Conservation (phyloP, 2,888 invertebrate species). For the Linyphia triangularis region DNA sequence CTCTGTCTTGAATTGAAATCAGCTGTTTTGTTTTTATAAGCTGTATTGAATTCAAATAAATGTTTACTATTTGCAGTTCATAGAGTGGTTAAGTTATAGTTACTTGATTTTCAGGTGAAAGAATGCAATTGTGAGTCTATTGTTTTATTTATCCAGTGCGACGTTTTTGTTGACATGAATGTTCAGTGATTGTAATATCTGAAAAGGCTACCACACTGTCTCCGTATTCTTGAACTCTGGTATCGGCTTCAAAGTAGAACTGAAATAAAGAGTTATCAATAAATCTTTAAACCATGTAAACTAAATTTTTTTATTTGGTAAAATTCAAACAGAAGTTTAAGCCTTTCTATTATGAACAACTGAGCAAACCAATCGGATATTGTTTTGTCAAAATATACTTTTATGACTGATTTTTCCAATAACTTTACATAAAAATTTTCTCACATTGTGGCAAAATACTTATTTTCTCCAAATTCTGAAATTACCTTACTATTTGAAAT, state of each 20-base stretch:
- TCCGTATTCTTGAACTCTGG: constrained; percentile 61
- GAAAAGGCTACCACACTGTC: constrained; percentile 58
- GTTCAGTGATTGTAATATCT: constrained; percentile 18
- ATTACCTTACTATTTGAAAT: too few species aligned
- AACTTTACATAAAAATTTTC: too few species aligned
- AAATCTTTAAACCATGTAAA: not conserved
- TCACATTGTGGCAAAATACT: too few species aligned
- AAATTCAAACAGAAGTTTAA: not conserved
- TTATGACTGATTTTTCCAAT: too few species aligned
- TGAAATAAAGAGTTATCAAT: constrained; percentile 10
- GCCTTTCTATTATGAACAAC: too few species aligned
- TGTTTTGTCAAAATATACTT: too few species aligned
- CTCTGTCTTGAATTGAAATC: not conserved
- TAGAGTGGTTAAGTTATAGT: not conserved
- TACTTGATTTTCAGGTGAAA: not conserved
- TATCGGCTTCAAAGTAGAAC: constrained; percentile 73
- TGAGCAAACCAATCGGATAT: too few species aligned
- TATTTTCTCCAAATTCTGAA: too few species aligned
- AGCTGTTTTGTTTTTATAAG: constrained; percentile 6
- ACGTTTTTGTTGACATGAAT: constrained; percentile 16
- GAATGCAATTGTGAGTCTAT: not conserved
- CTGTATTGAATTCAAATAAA: constrained; percentile 34
- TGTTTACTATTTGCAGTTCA: constrained; percentile 14
- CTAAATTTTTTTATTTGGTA: not conserved
- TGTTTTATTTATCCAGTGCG: constrained; percentile 9